Evolutionary conservation across 2,113 vertebrate species (phyloP), one percentile per base, ranked within the genome.

Genomic region (Muscicapa adusta): DNA sequence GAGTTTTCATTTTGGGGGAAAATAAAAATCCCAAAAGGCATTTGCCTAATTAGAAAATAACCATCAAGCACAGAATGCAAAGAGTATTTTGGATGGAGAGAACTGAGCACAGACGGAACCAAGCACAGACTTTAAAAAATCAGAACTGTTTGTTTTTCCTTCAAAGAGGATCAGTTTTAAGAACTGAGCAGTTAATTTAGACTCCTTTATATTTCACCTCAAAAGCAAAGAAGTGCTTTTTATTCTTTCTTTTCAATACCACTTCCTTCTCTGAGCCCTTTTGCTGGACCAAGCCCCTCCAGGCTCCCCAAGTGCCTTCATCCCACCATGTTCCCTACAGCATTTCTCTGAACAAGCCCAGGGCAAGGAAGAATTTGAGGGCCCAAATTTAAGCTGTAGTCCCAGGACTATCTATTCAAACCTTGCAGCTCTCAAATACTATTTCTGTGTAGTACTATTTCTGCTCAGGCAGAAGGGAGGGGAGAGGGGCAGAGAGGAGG

Each of bases 271-370:
- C 73, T 70, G 70, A 36, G 31, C 11, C 18, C 26, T 3, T n/a
- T 54, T 72, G 68, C 51, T 36, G 89, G 18, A 7, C 31, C 51
- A 26, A 66, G 15, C 20, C 18, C 51, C 24, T 23, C 47, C 25
- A 20, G n/a, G 36, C 31, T 70, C 61, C 75, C 6, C 1, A 3
- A 1, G 18, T 68, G 34, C 45, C 50, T 3, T 16, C 16, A 13
- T 5, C 65, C 56, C n/a, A 22, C 53, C 12, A 0, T 0, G 1
- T 12, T 33, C n/a, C n/a, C 40, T 6, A 3, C 38, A 28, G n/a
- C 58, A 3, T 10, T 40, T 33, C 36, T 4, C 50, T 51, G n/a
- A n/a, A n/a, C n/a, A n/a, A 73, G 22, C 33, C 25, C 25, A 45
- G 25, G 23, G 6, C 11, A 68, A 31, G 31, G 4, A 17, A 19